Percentiles rank a stretch among this genome's conserved stretches.
Conservation (phyloP, 2,113 vertebrate species). For the Felis chaus region DNA sequence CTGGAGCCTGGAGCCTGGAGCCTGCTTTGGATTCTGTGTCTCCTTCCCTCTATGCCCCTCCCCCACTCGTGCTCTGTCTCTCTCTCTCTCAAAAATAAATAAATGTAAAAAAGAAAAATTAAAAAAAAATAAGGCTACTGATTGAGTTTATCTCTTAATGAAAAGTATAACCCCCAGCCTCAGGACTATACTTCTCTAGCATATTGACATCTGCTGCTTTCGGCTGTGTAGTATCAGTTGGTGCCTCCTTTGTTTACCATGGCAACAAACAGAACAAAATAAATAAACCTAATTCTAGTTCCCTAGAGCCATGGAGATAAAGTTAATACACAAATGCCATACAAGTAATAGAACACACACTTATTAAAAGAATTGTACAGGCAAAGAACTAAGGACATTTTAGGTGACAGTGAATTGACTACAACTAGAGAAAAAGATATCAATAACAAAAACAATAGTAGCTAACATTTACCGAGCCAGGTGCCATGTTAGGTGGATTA, state of each 20-base stretch:
- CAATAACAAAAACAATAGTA: neutral
- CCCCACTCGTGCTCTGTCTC: no score
- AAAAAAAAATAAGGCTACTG: neutral
- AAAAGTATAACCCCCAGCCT: neutral
- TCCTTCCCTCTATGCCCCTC: no score
- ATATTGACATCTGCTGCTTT: neutral
- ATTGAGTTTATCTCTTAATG: slow-evolving; percentile 33
- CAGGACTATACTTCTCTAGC: neutral
- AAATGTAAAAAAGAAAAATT: neutral
- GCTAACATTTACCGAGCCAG: neutral
- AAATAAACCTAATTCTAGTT: neutral
- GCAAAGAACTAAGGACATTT: neutral
- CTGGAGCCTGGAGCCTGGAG: no score
- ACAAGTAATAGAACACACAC: neutral
- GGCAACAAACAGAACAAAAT: neutral
- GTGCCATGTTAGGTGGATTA: neutral
- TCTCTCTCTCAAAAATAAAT: no score
- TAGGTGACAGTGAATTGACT: neutral
- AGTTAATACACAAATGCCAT: slow-evolving; percentile 27
- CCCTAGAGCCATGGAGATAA: neutral
- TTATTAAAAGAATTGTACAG: neutral
- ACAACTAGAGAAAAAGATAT: neutral
- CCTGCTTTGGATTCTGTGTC: no score
- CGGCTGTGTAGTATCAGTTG: neutral
- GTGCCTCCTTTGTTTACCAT: neutral